Evolutionary conservation across 2,888 invertebrate genomes (phyloP), one percentile per base, ranked within the genome.

Genomic region (Polyommatus iphigenia): DNA sequence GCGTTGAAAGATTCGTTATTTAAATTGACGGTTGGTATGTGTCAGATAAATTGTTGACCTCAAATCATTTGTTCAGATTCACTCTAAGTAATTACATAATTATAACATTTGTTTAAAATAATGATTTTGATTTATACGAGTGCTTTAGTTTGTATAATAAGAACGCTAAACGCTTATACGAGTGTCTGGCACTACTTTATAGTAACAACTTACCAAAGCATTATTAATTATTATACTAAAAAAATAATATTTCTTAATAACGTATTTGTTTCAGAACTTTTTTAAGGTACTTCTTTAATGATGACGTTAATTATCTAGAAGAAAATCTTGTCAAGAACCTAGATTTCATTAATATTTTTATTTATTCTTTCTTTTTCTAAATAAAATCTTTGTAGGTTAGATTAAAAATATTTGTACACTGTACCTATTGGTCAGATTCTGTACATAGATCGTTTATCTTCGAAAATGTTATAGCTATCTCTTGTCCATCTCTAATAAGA

Each of bases 41-140:
- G 91, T 90, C 91, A 89, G 91, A 89, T 92, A 90, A 92, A 92
- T 91, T 87, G 89, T 92, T 88, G 91, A 90, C 89, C 89, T 89
- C 89, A 84, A 87, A 88, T 89, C 87, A 84, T 88, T 92, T 93
- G 90, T 92, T 90, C 90, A 86, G 85, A 91, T 91, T 89, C 91
- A 91, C 89, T 82, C 86, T 86, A 85, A 85, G 88, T 92, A 92
- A 93, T 93, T 91, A 91, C 88, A 81, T 83, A 73, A 78, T 78
- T 79, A 76, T 79, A 78, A 78, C 81, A 78, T 81, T 81, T 83
- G 81, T 84, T 84, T 84, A 80, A 79, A 24, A 29, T 29, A 50
- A 73, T 75, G 75, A 75, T 75, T 75, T 67, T 67, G 67, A 67
- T 79, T 81, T 79, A 80, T 76, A 76, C 80, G 72, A 18, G 76